A percentile compares a stretch with the other conserved stretches of the same genome.
These are phyloP conservation scores for Argyresthia goedartella DNA, from an alignment of 2,888 invertebrate genomes.

Conservation along the genomic window DNA sequence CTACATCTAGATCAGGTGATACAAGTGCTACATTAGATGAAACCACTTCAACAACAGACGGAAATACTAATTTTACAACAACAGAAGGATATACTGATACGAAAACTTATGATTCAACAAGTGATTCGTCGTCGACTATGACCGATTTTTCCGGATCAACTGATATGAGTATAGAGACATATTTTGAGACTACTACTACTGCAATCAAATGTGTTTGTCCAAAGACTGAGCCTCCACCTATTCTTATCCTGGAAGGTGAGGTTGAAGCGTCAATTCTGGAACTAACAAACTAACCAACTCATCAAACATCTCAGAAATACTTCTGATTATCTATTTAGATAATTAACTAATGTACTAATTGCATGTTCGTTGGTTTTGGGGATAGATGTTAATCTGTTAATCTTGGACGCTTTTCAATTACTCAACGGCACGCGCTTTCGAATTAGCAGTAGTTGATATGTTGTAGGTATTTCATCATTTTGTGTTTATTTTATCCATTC, in stretches of 20 bases:
- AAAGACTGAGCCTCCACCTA: conserved; percentile 72
- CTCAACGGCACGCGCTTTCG: too few species aligned
- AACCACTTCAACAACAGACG: conserved; percentile 11
- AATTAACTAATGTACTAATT: background rate
- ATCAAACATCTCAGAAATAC: background rate
- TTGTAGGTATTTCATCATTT: too few species aligned
- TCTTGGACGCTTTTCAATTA: too few species aligned
- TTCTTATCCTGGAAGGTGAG: conserved; percentile 90
- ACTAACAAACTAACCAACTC: conserved; percentile 33
- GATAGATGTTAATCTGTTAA: too few species aligned
- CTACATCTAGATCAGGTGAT: background rate
- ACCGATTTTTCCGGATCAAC: conserved; percentile 16
- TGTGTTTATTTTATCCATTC: background rate
- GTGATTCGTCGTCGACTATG: conserved; percentile 15
- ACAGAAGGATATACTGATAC: conserved; percentile 6
- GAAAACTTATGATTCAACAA: conserved; percentile 6
- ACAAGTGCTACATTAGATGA: conserved; percentile 12
- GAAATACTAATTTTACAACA: conserved; percentile 17
- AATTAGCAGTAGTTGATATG: too few species aligned
- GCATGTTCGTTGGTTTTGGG: background rate
- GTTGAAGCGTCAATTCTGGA: conserved; percentile 25
- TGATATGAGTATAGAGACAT: conserved; percentile 27
- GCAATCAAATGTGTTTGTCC: conserved; percentile 45
- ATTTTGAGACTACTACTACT: conserved; percentile 11
- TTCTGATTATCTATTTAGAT: background rate